Conservation (phyloP, 2,113 vertebrate species). For the Upupa epops region DNA sequence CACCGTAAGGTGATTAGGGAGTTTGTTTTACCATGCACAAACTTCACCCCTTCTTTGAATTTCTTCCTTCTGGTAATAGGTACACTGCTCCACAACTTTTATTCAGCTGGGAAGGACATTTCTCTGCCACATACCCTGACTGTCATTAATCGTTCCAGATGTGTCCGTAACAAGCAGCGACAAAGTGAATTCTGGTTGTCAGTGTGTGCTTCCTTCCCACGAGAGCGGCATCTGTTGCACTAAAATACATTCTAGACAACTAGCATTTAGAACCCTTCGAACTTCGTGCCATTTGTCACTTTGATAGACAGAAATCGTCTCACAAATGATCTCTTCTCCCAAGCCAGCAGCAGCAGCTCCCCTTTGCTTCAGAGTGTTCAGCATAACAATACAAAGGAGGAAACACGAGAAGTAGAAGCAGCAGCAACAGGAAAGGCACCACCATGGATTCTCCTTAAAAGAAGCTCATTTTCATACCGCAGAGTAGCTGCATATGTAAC, state of each 20-base stretch:
- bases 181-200: background rate
- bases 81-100: background rate
- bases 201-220: background rate
- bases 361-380: background rate
- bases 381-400: background rate
- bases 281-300: background rate
- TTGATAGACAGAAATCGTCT: background rate
- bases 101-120: background rate
- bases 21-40: background rate
- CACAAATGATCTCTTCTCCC: background rate
- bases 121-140: background rate
- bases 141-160: background rate
- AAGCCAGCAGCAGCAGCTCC: background rate
- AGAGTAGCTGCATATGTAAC: background rate
- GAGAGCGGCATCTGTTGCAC: background rate
- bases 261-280: background rate
- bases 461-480: background rate
- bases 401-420: background rate
- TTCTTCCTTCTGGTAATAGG: background rate
- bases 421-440: background rate
- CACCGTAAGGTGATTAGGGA: background rate
- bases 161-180: background rate
- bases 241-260: slow-evolving; percentile 6
- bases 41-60: background rate
- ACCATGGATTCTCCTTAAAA: background rate